These are phyloP conservation scores for Chloroceryle amazona DNA, from an alignment of 2,797 vertebrate species.

Conservation along the genomic window DNA sequence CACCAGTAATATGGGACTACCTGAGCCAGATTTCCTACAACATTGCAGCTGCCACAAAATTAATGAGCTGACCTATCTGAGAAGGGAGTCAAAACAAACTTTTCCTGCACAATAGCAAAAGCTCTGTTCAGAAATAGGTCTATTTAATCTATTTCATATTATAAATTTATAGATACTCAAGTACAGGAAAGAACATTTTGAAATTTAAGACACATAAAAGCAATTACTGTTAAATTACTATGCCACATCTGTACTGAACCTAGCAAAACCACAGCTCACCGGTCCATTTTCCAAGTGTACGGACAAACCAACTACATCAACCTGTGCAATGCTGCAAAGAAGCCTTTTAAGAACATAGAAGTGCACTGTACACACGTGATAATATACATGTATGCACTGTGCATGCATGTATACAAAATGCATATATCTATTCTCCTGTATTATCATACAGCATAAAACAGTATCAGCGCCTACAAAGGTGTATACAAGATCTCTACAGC, in stretches of 20 bases:
- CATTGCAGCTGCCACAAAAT: constrained; percentile 27
- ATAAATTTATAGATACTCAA: not conserved
- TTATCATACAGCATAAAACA: not conserved
- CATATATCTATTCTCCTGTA: not conserved
- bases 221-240: not conserved
- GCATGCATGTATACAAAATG: not conserved
- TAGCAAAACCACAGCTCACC: not conserved
- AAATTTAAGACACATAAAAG: not conserved
- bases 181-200: not conserved
- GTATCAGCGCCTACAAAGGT: not conserved
- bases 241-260: not conserved
- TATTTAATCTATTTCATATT: not conserved
- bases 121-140: not conserved
- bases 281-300: not conserved
- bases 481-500: rapidly evolving
- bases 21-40: not conserved
- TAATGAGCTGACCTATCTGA: constrained; percentile 39
- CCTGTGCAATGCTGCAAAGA: not conserved
- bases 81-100: constrained; percentile 7
- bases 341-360: not conserved
- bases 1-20: not conserved
- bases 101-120: not conserved
- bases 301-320: not conserved
- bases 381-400: not conserved
- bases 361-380: rapidly evolving